Evolutionary conservation across 2,888 invertebrate genomes (phyloP).

Genomic region (Cryptocephalus primarius): DNA sequence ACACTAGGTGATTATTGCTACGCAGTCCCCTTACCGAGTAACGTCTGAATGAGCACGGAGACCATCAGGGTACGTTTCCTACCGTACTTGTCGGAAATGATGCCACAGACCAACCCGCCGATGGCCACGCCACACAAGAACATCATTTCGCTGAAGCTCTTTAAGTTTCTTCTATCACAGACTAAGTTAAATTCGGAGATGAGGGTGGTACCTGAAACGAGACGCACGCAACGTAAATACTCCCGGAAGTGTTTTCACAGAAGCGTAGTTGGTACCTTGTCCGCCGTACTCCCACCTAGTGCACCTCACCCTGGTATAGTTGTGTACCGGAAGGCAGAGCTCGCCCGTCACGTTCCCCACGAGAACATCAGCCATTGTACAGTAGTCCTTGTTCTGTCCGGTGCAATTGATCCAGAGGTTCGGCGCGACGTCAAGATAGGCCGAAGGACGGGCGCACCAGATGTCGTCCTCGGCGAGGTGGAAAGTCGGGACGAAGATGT

Average conservation of each 20-base stretch:
- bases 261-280: constrained; percentile 17
- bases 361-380: constrained; percentile 43
- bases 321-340: constrained; percentile 1
- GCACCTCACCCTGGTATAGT: constrained; percentile 21
- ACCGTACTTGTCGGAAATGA: constrained; percentile 68
- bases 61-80: constrained; percentile 64
- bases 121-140: constrained; percentile 67
- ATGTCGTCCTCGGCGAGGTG: constrained; percentile 55
- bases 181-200: constrained; percentile 68
- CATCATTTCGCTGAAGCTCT: constrained; percentile 64
- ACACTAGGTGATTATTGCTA: background rate
- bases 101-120: constrained; percentile 69
- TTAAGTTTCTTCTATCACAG: constrained; percentile 58
- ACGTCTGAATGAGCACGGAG: constrained; percentile 57
- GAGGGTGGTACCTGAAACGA: constrained; percentile 48
- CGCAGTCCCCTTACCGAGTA: constrained; percentile 39
- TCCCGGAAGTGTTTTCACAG: background rate
- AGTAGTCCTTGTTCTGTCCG: constrained; percentile 46
- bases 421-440: constrained; percentile 39
- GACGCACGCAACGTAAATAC: background rate
- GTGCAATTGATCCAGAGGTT: constrained; percentile 55
- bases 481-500: constrained; percentile 67
- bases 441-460: constrained; percentile 57
- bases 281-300: constrained; percentile 31
- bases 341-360: constrained; percentile 29